Evolutionary conservation across 2,888 invertebrate species (phyloP).

Genomic region (Rhaphigaster nebulosa): DNA sequence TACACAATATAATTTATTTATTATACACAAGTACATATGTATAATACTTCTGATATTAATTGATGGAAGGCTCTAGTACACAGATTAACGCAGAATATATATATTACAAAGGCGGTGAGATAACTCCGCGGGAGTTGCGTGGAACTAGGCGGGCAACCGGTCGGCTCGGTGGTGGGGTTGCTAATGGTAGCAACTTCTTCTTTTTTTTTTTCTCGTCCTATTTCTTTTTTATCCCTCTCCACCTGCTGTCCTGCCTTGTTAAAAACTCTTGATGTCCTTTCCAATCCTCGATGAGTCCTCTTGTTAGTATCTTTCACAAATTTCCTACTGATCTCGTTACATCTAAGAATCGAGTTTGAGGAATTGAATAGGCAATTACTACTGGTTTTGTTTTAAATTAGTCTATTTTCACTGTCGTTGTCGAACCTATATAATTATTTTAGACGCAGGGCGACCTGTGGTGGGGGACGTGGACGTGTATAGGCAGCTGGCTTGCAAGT

Average conservation of each 20-base stretch:
- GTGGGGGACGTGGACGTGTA: not conserved
- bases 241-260: conserved; percentile 42
- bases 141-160: conserved; percentile 38
- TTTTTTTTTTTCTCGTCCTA: conserved; percentile 26
- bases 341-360: not conserved
- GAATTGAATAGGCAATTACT: not conserved
- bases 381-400: not conserved
- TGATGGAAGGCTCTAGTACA: not conserved
- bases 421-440: not conserved
- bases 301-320: conserved; percentile 2
- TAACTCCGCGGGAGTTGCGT: not conserved
- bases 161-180: not conserved
- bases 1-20: no score
- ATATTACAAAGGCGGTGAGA: not conserved
- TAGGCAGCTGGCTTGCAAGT: not conserved
- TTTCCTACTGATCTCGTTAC: not conserved
- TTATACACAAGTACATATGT: not conserved
- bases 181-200: conserved; percentile 38
- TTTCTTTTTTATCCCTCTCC: conserved; percentile 42
- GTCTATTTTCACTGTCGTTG: not conserved
- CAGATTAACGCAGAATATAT: not conserved
- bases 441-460: not conserved
- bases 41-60: not conserved
- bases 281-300: not conserved
- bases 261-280: conserved; percentile 36